Percentiles rank a stretch among this genome's conserved stretches.
phyloP scores from a whole-genome alignment of 2,113 vertebrate species.

The Zapus hudsonius region DNA sequence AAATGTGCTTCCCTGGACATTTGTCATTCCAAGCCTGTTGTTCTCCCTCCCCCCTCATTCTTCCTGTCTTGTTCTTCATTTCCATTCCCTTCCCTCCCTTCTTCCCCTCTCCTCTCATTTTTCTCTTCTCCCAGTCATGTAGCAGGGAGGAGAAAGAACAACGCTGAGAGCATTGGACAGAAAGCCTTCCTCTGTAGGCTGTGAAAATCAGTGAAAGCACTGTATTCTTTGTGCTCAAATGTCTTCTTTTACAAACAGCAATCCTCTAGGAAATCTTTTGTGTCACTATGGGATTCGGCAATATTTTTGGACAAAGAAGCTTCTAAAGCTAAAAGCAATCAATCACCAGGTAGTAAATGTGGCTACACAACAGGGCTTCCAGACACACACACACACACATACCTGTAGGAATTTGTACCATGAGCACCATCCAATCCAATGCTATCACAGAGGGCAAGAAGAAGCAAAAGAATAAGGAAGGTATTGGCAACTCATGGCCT shows the following conservation, averaged over 20 bases:
- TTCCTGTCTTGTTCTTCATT: neutral
- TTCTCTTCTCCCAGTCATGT: neutral
- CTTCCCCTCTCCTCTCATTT: neutral
- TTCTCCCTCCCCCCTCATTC: neutral
- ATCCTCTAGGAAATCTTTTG: conserved; percentile 42
- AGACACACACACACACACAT: neutral
- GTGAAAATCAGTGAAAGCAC: neutral
- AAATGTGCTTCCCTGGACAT: neutral
- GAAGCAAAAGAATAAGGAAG: neutral
- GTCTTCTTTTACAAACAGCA: neutral
- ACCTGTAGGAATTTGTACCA: neutral
- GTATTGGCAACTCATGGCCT: neutral
- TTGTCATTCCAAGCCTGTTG: neutral
- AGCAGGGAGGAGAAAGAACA: neutral
- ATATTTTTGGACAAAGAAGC: conserved; percentile 53
- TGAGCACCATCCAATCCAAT: neutral
- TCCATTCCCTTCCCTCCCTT: no score
- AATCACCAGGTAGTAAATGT: neutral
- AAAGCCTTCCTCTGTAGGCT: neutral
- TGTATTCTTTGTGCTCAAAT: neutral
- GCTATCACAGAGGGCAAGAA: conserved; percentile 48
- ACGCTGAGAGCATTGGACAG: neutral
- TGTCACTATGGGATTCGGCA: conserved; percentile 7
- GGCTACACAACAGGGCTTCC: neutral
- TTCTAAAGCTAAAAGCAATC: conserved; percentile 31